Evolutionary conservation across 2,888 invertebrate species (phyloP).

Genomic region (Norana najaformis): DNA sequence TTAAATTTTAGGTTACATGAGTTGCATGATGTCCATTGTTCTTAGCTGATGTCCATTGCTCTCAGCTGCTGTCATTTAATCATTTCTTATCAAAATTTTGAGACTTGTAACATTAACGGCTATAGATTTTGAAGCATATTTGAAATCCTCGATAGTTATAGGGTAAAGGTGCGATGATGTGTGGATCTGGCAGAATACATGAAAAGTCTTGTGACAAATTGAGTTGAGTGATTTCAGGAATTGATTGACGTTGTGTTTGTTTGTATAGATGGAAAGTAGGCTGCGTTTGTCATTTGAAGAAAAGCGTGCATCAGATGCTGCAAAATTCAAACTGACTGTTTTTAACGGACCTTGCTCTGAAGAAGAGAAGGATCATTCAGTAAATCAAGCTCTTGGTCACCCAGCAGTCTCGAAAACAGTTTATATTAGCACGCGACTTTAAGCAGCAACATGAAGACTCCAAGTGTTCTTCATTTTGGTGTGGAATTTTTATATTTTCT

Average conservation of each 20-base stretch:
- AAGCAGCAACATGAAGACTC: background rate
- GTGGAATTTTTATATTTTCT: background rate
- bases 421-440: background rate
- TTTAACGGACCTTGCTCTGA: background rate
- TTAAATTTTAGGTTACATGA: no score
- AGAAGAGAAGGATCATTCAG: background rate
- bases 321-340: constrained; percentile 8
- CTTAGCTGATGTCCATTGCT: no score
- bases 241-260: background rate
- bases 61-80: no score
- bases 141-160: no score
- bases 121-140: no score
- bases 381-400: background rate
- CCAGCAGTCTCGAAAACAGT: background rate
- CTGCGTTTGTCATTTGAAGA: background rate
- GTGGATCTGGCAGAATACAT: no score
- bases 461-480: background rate
- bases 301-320: background rate
- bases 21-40: no score
- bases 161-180: no score
- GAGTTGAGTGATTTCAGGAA: background rate
- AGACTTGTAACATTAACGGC: no score
- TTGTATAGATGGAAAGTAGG: background rate
- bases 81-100: no score
- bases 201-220: background rate